Evolutionary conservation across 2,888 invertebrate genomes (phyloP), one percentile per base, ranked within the genome.

Genomic region (Drosophila kuntzei): DNA sequence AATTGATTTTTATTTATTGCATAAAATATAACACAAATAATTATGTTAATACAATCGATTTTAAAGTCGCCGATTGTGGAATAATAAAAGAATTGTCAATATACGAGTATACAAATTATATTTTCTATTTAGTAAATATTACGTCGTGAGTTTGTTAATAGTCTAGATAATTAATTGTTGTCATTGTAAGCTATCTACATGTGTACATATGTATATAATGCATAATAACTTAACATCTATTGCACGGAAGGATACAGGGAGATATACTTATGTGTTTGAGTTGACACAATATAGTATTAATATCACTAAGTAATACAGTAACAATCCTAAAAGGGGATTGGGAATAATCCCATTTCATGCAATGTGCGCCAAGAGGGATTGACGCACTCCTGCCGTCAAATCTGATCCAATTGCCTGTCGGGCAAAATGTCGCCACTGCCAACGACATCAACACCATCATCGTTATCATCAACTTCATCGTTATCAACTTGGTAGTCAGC

Each of bases 371-470:
- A n/a, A 39, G n/a, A n/a, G n/a, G 20, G 4, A 32, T 12, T 29
- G 51, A 59, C 79, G 67, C 59, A 67, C 55, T 27, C 1, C 59
- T 72, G 71, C 54, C 68, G 86, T 85, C 79, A 81, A 43, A 79
- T 69, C 18, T n/a, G 16, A 41, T 61, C 43, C 12, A n/a, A 6
- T 41, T 47, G 16, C 12, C 25, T 64, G 11, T 18, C 41, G 7
- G 43, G 29, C 12, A 16, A 18, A 14, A 27, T 41, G 36, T 50
- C 22, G 11, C 20, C 29, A 54, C 44, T 69, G 1, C 77, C 86
- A 43, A 72, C 76, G 4, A 82, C 71, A 74, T 87, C 88, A 5
- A 76, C 49, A 4, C 83, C 87, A 34, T 27, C 41, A 16, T 64
- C 41, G 6, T 36, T 67, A 71, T 85, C 83, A 9, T 71, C 51